phyloP scores from a whole-genome alignment of 2,888 invertebrate species.

The Anthoptus insignis region DNA sequence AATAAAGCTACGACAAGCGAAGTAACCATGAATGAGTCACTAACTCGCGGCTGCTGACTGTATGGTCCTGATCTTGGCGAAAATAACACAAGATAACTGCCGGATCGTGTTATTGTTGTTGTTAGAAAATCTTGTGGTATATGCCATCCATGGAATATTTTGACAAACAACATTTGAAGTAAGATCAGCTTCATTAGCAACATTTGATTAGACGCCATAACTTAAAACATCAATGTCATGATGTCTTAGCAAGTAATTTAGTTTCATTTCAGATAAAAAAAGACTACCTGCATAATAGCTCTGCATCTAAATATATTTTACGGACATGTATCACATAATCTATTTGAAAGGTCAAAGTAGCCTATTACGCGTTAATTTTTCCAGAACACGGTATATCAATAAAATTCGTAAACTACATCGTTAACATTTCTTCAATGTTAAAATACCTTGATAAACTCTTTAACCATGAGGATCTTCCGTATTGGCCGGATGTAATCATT shows the following conservation, averaged over 20 bases:
- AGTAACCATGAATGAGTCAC: slow-evolving; percentile 64
- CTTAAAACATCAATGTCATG: no score
- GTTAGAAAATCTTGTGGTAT: background rate
- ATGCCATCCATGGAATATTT: no score
- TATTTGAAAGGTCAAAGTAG: no score
- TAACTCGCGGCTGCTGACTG: slow-evolving; percentile 71
- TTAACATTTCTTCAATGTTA: background rate
- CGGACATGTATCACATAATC: no score
- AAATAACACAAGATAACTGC: slow-evolving; percentile 47
- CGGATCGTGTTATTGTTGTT: background rate
- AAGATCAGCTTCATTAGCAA: no score
- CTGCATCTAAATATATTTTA: no score
- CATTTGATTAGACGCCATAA: no score
- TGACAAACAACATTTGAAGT: no score
- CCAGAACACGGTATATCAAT: background rate
- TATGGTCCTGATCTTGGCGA: slow-evolving; percentile 81
- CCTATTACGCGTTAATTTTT: background rate
- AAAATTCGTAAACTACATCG: background rate
- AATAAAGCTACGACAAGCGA: slow-evolving; percentile 66
- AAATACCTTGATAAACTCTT: background rate
- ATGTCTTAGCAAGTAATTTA: no score
- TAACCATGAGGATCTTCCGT: slow-evolving; percentile 8
- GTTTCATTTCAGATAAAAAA: no score
- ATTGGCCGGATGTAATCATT: slow-evolving; percentile 9
- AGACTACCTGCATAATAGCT: no score